Evolutionary conservation across 2,888 invertebrate species (phyloP).

Genomic region (Creontiades dilutus): DNA sequence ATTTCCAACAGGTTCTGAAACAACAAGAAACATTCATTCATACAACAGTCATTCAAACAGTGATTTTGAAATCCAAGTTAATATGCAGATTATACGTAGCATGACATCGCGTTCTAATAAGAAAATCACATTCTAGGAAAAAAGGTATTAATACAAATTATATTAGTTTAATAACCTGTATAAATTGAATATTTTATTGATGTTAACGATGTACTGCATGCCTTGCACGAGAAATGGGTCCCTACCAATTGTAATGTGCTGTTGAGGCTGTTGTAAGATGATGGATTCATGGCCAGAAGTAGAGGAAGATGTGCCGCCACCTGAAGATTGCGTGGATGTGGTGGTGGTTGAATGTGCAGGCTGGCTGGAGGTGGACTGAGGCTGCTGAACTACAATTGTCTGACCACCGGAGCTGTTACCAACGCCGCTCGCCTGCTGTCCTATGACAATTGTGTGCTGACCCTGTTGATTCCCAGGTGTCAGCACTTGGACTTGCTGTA

Average conservation of each 20-base stretch:
- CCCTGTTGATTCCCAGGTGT: slow-evolving; percentile 78
- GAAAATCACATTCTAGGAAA: too few species aligned
- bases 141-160: background rate
- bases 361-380: slow-evolving; percentile 47
- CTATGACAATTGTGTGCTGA: slow-evolving; percentile 74
- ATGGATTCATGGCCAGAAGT: slow-evolving; percentile 69
- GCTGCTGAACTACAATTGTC: slow-evolving; percentile 75
- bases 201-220: too few species aligned
- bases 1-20: slow-evolving; percentile 70
- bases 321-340: slow-evolving; percentile 46
- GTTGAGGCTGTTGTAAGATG: slow-evolving; percentile 75
- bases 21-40: background rate
- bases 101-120: too few species aligned
- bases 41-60: background rate
- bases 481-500: slow-evolving; percentile 92
- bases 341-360: slow-evolving; percentile 21
- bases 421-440: slow-evolving; percentile 76
- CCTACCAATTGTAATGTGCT: slow-evolving; percentile 75
- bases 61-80: background rate
- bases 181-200: background rate
- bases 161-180: background rate
- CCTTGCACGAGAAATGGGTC: background rate
- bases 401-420: slow-evolving; percentile 74
- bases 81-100: background rate
- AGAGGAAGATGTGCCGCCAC: slow-evolving; percentile 69